Base-by-base conservation (phyloP, 2,113 vertebrate species). In the Serilophus lunatus region DNA sequence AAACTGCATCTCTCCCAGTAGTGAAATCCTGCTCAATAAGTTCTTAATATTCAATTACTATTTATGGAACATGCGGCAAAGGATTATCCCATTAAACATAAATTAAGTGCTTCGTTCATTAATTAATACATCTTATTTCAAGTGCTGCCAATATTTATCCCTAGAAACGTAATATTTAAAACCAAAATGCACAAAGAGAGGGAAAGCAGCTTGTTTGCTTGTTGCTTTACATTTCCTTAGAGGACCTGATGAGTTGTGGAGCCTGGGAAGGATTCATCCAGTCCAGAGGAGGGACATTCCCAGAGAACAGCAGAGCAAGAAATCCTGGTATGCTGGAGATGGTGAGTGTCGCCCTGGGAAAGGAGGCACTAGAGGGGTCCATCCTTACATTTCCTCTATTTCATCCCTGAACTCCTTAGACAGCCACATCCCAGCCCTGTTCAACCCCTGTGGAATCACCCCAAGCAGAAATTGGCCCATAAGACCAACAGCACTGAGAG, bases 41-140 rank as follows among this genome's bases (percentile, higher is more conserved):
- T 95, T 59, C 96, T 96, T 95, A 96, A 95, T 97, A 96, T 97
- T 96, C 96, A 97, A 96, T 97, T 97, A 96, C 90, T 96, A 95
- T 96, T 97, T 97, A 94, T 96, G 94, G 93, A 96, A 94, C 95
- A 74, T 2, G 56, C 45, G 1, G 94, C 82, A 95, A 96, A 97
- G 93, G 96, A 97, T 97, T 97, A 97, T 90, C 95, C 96, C 92
- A 95, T 97, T 97, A 97, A 94, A 94, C 69, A 47, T 6, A 96
- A 97, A 96, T 97, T 96, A 97, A 97, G 93, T 94, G 85, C 87
- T 88, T 63, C 84, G 3, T 96, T 97, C 95, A 87, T 97, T 97
- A 97, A 97, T 97, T 97, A 97, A 96, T 90, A 83, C 83, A 70
- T 96, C 95, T 96, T 93, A 95, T 93, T 97, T 97, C 96, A 97